Base-by-base conservation (phyloP, 1,140 invertebrate genomes). In the Idris sp. region DNA sequence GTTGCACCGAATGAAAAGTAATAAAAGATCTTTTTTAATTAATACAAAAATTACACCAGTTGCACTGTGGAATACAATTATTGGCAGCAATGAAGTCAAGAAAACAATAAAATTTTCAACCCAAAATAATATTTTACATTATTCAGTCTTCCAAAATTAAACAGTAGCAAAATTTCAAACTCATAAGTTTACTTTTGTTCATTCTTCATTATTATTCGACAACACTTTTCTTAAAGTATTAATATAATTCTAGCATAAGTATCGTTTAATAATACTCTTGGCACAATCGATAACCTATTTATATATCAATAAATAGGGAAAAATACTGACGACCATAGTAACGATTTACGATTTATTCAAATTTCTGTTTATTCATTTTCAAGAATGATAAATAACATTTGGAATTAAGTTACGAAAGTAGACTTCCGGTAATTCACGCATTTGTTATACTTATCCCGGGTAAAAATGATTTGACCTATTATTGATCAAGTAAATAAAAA, bases 231-330 rank as follows among this genome's bases (percentile, higher is more conserved):
- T 59, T 56, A 46, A 31, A 28, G 35, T 40, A 30, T 36, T 56
- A 62, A 73, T 38, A 51, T 61, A 38, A 11, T 67, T 33, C 62
- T 74, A 74, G 56, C 30, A n/a, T n/a, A 67, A 9, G 41, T 67
- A 67, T 53, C 19, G 35, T 56, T 67, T 74, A 74, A 58, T 74
- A 68, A 74, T 74, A 74, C 71, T 74, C 56, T 74, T 74, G 71
- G 71, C 71, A 74, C 71, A 49, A 59, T 67, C 40, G 38, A 62
- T 67, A 69, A 56, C 33, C 48, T 74, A 74, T 56, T 48, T 59
- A 62, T 62, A 56, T 64, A n/a, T 22, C 51, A 64, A 68, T 62
- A 62, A 56, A 62, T 68, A 74, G 48, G 56, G 28, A 74, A 74
- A 71, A 74, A 74, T 74, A 74, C 72, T 74, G 72, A 62, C 41